Percentiles rank a stretch among this genome's conserved stretches.
phyloP scores from a whole-genome alignment of 2,797 vertebrate species.

The Sebastolobus alascanus region DNA sequence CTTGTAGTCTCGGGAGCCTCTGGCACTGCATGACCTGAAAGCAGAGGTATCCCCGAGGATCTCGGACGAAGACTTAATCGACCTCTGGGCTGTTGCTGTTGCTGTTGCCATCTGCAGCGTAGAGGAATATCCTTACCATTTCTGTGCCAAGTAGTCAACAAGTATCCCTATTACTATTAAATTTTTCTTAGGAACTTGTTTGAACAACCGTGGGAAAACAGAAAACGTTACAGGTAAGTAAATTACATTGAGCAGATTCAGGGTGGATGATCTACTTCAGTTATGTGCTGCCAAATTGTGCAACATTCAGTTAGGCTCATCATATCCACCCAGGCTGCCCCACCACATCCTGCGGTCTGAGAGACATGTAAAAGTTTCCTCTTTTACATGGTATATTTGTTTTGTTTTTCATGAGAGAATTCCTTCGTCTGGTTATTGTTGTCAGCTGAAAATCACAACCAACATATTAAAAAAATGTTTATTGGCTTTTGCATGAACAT shows the following conservation, averaged over 20 bases:
- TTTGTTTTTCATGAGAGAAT: neutral
- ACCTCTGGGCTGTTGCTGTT: slow-evolving; percentile 86
- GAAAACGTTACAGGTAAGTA: too few species aligned
- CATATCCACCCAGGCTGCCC: slow-evolving; percentile 11
- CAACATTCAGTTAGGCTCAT: slow-evolving; percentile 25
- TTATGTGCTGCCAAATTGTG: slow-evolving; percentile 31
- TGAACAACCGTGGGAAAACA: too few species aligned
- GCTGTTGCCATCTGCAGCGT: slow-evolving; percentile 93
- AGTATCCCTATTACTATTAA: too few species aligned
- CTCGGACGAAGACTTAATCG: slow-evolving; percentile 97
- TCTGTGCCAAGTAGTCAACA: neutral
- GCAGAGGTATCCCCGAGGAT: slow-evolving; percentile 94
- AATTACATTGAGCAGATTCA: neutral
- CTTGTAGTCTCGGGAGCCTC: slow-evolving; percentile 92
- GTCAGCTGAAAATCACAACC: too few species aligned
- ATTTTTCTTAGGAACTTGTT: too few species aligned
- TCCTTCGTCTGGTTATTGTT: neutral
- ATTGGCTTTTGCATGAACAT: too few species aligned
- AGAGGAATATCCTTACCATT: slow-evolving; percentile 95
- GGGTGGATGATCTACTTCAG: slow-evolving; percentile 16
- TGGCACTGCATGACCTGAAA: slow-evolving; percentile 93
- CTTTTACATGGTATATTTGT: neutral
- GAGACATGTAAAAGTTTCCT: neutral
- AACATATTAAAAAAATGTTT: too few species aligned
- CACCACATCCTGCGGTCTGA: slow-evolving; percentile 29